Evolutionary conservation across 2,113 vertebrate species (phyloP).

Genomic region (Macquaria ambigua): DNA sequence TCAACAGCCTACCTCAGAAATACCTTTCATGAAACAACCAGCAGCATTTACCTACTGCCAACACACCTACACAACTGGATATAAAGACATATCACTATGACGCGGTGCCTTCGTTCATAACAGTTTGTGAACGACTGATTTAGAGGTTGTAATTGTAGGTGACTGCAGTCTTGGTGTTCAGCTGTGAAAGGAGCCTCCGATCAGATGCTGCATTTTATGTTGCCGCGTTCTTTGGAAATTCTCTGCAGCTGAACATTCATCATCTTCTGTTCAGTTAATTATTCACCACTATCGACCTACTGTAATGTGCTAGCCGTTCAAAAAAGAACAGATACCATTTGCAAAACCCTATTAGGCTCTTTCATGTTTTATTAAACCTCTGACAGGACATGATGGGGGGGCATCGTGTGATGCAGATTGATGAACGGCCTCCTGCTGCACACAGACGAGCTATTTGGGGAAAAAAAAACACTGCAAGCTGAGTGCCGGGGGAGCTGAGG

Average conservation of each 20-base stretch:
- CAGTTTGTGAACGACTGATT: no score
- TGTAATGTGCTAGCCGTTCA: conserved; percentile 9
- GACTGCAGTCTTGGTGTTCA: background rate
- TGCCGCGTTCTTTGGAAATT: background rate
- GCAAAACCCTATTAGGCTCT: conserved; percentile 6
- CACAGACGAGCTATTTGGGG: background rate
- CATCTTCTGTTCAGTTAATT: conserved; percentile 26
- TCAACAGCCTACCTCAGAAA: background rate
- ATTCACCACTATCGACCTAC: background rate
- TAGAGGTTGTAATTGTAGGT: no score
- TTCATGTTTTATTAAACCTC: conserved; percentile 35
- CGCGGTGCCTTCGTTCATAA: no score
- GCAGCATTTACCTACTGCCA: no score
- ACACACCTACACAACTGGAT: no score
- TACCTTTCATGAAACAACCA: no score
- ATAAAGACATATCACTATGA: no score
- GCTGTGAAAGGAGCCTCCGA: background rate
- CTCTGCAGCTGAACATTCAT: conserved; percentile 9
- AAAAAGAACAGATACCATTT: background rate
- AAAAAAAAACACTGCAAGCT: background rate
- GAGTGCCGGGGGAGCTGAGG: background rate
- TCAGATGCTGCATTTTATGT: background rate
- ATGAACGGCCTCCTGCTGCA: conserved; percentile 13
- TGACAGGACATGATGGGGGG: background rate
- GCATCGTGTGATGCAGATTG: conserved; percentile 6